Percentiles rank a stretch among this genome's conserved stretches.
These are phyloP conservation scores for Nowickia ferox DNA, from an alignment of 2,888 invertebrate species.

Conservation along the genomic window DNA sequence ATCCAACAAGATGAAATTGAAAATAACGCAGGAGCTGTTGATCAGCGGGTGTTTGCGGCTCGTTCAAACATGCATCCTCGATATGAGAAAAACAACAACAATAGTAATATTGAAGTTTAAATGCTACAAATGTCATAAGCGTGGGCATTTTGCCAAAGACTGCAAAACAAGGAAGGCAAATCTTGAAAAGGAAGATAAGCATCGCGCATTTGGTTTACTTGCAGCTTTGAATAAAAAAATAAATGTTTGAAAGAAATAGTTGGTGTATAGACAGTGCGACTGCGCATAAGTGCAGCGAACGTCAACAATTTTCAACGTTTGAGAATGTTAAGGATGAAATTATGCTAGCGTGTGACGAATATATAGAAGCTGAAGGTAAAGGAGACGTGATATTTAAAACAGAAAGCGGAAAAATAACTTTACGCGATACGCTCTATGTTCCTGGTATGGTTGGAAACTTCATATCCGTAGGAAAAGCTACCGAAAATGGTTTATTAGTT, in stretches of 20 bases:
- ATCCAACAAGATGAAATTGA: slow-evolving; percentile 22
- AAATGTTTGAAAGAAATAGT: too few relatives aligned
- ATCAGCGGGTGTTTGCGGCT: slow-evolving; percentile 20
- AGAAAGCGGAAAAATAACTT: slow-evolving; percentile 13
- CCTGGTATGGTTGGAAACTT: slow-evolving; percentile 61
- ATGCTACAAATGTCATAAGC: background rate
- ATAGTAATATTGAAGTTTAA: background rate
- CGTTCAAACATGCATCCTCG: background rate
- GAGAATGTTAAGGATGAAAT: slow-evolving; percentile 32
- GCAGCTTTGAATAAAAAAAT: too few relatives aligned
- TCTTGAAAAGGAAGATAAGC: too few relatives aligned
- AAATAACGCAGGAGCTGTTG: background rate
- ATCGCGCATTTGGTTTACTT: too few relatives aligned
- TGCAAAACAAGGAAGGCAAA: background rate
- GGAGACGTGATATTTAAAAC: slow-evolving; percentile 31
- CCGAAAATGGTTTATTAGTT: slow-evolving; percentile 45
- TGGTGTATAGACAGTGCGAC: too few relatives aligned
- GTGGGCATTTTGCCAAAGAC: too few relatives aligned
- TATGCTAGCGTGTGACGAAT: slow-evolving; percentile 38
- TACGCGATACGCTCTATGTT: slow-evolving; percentile 52
- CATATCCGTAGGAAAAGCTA: slow-evolving; percentile 55
- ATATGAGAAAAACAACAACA: background rate
- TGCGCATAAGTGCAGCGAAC: slow-evolving; percentile 51
- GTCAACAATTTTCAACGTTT: slow-evolving; percentile 24
- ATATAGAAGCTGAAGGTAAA: slow-evolving; percentile 15